Base-by-base conservation (phyloP, 2,888 invertebrate genomes). In the Subacronicta megacephala region DNA sequence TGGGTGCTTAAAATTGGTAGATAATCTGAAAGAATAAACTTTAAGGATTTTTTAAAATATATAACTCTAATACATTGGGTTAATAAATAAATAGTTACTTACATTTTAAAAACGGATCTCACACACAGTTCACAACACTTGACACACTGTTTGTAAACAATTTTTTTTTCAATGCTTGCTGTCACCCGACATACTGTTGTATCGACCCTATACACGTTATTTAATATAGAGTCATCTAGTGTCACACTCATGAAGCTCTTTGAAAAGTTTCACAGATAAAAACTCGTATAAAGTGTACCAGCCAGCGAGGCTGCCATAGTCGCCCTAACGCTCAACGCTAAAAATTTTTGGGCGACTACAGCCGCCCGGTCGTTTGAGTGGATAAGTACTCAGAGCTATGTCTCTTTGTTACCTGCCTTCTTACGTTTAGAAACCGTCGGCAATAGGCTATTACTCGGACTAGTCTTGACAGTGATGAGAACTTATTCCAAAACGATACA, bases 201-300 rank as follows among this genome's bases (percentile, higher is more conserved):
- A 29, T 12, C 29, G 29, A 29, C 29, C 12, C 12, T 29, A 12
- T 10, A n/a, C 29, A 29, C 29, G 12, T 29, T 29, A 29, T 29
- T 29, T 29, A 29, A 29, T 29, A 38, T 40, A 10, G 38, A 38
- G 18, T 38, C 29, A 31, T 49, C 38, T 38, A 49, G 26, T 29
- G 38, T 40, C 10, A 31, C 31, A 38, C 37, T 49, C 7, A 49
- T 40, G 10, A 29, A 38, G 5, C 38, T 38, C 15, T 47, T 47
- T 29, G 37, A 38, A 16, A 40, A 38, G 29, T 52, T 38, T 20
- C 44, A 45, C 16, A 29, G 29, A 29, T 29, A 29, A 29, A 12
- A 29, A 29, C 29, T 29, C 29, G 29, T 29, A 12, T 29, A 29
- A n/a, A 12, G 29, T 29, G 29, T 29, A 29, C 29, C 2, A 29